A percentile compares a stretch with the other conserved stretches of the same genome.
phyloP scores from a whole-genome alignment of 2,888 invertebrate species.

The Tachystola acroxantha region DNA sequence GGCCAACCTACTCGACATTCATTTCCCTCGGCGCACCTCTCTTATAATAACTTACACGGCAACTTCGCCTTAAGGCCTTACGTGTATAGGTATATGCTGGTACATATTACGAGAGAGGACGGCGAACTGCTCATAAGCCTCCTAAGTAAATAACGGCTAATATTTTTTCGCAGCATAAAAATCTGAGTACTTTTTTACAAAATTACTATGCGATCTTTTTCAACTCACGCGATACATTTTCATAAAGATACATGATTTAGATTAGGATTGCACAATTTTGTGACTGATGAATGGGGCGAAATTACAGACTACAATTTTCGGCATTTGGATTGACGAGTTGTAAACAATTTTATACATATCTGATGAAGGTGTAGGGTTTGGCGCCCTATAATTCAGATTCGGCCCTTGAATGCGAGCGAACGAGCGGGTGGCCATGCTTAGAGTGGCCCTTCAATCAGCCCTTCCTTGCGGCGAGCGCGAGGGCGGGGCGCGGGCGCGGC shows the following conservation, averaged over 20 bases:
- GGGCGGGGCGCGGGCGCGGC: constrained; percentile 27
- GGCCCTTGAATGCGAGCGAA: constrained; percentile 74
- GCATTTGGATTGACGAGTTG: constrained; percentile 54
- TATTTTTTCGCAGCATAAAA: not conserved
- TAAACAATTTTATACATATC: constrained; percentile 70
- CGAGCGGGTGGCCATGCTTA: constrained; percentile 73
- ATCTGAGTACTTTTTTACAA: constrained; percentile 1
- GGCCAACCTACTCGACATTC: constrained; percentile 74
- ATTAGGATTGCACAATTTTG: constrained; percentile 27
- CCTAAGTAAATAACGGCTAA: constrained; percentile 3
- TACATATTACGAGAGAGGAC: constrained; percentile 32
- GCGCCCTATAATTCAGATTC: constrained; percentile 76
- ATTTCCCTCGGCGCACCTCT: constrained; percentile 75
- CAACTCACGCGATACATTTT: constrained; percentile 9
- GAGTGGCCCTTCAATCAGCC: constrained; percentile 78
- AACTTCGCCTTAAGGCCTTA: constrained; percentile 65
- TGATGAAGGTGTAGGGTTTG: constrained; percentile 73
- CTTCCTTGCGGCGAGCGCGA: constrained; percentile 57
- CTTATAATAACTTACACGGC: constrained; percentile 75
- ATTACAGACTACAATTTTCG: constrained; percentile 64
- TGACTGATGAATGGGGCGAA: constrained; percentile 50
- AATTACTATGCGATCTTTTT: constrained; percentile 2
- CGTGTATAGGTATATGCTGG: constrained; percentile 29
- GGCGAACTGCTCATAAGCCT: constrained; percentile 26
- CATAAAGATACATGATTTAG: constrained; percentile 30